Evolutionary conservation across 2,888 invertebrate genomes (phyloP).

Genomic region (Caenorhabditis becei): DNA sequence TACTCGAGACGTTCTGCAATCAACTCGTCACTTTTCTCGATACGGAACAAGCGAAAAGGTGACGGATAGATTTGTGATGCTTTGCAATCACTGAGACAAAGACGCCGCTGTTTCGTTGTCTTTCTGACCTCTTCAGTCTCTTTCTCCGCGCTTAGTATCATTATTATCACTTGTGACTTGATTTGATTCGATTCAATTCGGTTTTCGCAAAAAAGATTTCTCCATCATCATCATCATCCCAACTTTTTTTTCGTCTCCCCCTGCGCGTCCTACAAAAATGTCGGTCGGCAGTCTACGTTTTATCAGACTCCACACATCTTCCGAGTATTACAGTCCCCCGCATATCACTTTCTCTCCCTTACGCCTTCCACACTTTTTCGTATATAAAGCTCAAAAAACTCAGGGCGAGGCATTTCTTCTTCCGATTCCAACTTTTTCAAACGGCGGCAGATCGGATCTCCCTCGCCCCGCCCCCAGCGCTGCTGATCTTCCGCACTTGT

Average conservation of each 20-base stretch:
- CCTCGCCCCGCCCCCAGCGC: slow-evolving; percentile 11
- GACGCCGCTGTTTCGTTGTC: slow-evolving; percentile 12
- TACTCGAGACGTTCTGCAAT: background rate
- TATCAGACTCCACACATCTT: background rate
- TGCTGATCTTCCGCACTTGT: slow-evolving; percentile 43
- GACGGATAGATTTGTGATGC: slow-evolving; percentile 7
- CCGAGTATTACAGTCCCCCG: background rate
- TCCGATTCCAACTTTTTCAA: background rate
- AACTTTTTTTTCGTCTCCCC: background rate
- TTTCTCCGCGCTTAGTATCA: background rate
- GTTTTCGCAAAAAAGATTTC: background rate
- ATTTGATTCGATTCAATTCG: background rate
- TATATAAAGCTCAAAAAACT: background rate
- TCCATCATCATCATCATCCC: background rate
- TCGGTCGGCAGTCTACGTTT: background rate
- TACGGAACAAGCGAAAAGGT: background rate
- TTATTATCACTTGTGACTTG: slow-evolving; percentile 3
- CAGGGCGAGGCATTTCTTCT: background rate
- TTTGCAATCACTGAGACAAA: background rate
- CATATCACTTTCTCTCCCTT: background rate
- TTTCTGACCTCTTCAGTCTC: slow-evolving; percentile 17
- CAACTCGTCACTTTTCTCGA: background rate
- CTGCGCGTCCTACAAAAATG: background rate
- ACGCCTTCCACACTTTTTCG: background rate
- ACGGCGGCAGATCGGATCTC: slow-evolving; percentile 10